Evolutionary conservation across 2,888 invertebrate species (phyloP).

Genomic region (Acrocera orbiculus): DNA sequence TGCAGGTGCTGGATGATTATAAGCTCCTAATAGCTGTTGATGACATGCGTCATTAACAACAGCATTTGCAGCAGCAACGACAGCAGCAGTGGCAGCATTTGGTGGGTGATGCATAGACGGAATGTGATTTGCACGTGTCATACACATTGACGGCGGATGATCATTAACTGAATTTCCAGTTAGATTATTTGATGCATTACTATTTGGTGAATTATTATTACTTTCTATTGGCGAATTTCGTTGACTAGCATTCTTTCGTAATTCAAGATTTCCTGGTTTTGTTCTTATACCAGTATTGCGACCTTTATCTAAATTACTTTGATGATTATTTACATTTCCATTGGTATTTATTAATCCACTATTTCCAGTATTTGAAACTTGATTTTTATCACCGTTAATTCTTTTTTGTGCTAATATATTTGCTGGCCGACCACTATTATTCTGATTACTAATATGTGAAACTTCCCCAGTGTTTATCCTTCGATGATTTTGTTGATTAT

Average conservation of each 20-base stretch:
- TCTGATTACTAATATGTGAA: background rate
- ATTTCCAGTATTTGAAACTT: conserved; percentile 1
- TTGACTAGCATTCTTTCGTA: conserved; percentile 26
- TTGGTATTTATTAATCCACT: conserved; percentile 4
- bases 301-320: conserved; percentile 12
- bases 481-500: conserved; percentile 4
- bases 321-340: conserved; percentile 10
- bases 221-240: conserved; percentile 31
- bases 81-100: conserved; percentile 19
- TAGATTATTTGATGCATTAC: conserved; percentile 20
- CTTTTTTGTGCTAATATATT: background rate
- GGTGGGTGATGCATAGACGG: conserved; percentile 23
- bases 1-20: conserved; percentile 34
- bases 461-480: conserved; percentile 1
- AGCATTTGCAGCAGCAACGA: conserved; percentile 23
- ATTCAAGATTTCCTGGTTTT: conserved; percentile 24
- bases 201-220: conserved; percentile 32
- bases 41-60: conserved; percentile 22
- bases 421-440: conserved; percentile 1
- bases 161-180: conserved; percentile 9
- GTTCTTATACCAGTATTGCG: conserved; percentile 15
- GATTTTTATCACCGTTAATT: background rate
- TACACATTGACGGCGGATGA: conserved; percentile 19
- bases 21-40: conserved; percentile 33
- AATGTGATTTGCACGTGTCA: conserved; percentile 27